Evolutionary conservation across 2,797 vertebrate genomes (phyloP).

Genomic region (Anabacerthia variegaticeps): DNA sequence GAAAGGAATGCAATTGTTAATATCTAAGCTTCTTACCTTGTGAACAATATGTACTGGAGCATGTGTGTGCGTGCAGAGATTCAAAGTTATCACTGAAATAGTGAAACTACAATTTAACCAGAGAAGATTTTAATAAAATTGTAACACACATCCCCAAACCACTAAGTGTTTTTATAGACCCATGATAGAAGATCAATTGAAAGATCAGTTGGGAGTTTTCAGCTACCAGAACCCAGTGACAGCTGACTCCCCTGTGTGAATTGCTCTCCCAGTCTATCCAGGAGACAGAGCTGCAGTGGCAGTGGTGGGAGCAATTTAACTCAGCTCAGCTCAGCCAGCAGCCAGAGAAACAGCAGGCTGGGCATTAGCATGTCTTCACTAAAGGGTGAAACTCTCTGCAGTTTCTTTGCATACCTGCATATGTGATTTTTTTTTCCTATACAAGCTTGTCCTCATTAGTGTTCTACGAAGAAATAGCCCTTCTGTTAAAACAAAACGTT

Average conservation of each 20-base stretch:
- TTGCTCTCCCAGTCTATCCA: not conserved
- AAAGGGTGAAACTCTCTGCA: not conserved
- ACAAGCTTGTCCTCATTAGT: conserved; percentile 5
- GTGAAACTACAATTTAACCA: not conserved
- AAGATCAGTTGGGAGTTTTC: not conserved
- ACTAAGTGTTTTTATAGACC: not conserved
- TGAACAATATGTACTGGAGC: not conserved
- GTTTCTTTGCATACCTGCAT: not conserved
- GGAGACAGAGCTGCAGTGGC: not conserved
- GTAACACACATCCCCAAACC: not conserved
- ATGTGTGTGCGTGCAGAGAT: not conserved
- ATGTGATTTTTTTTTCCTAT: not conserved
- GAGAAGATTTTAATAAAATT: not conserved
- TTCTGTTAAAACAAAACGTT: conserved; percentile 34
- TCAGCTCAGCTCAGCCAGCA: not conserved
- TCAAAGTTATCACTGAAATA: not conserved
- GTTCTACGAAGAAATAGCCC: conserved; percentile 19
- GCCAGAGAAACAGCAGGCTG: not conserved
- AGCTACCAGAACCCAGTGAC: not conserved
- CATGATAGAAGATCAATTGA: not conserved
- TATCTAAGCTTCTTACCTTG: not conserved
- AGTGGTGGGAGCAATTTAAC: not conserved
- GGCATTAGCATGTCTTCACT: not conserved
- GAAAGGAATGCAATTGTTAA: not conserved
- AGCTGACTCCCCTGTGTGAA: not conserved